Evolutionary conservation across 2,113 vertebrate species (phyloP).

Genomic region (Myrmecobius fasciatus): DNA sequence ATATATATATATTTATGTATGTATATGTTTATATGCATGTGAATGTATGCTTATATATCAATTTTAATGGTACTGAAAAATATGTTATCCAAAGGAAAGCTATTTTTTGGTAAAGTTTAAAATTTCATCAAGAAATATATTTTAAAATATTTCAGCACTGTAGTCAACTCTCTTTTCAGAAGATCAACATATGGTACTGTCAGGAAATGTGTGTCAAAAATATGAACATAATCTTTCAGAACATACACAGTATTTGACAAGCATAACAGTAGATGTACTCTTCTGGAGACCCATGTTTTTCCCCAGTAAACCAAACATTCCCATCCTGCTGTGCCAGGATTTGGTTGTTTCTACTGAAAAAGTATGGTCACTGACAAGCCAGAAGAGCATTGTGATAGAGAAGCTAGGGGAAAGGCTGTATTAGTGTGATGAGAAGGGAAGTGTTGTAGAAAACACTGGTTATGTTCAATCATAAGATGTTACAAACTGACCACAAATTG

Average conservation of each 20-base stretch:
- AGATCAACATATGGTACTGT: constrained; percentile 14
- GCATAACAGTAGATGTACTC: neutral
- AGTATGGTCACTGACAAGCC: neutral
- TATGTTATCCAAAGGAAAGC: constrained; percentile 52
- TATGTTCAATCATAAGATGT: neutral
- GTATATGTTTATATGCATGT: neutral
- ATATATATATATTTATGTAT: neutral
- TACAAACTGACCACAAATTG: neutral
- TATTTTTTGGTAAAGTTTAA: constrained; percentile 47
- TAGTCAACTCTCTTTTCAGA: constrained; percentile 1
- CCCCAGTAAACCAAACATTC: neutral
- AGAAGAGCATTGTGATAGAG: neutral
- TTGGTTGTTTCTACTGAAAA: neutral
- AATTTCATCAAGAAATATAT: constrained; percentile 50
- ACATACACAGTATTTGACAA: constrained; percentile 20
- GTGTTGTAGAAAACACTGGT: neutral
- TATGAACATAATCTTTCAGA: constrained; percentile 28
- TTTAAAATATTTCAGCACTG: constrained; percentile 29
- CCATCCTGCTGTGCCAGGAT: neutral
- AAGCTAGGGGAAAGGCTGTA: neutral
- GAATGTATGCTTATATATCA: neutral
- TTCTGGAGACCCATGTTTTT: neutral
- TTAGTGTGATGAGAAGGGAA: neutral
- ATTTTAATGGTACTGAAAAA: constrained; percentile 39
- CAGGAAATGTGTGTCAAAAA: constrained; percentile 47